Evolutionary conservation across 2,113 vertebrate species (phyloP), one percentile per base, ranked within the genome.

Genomic region (Hippocampus abdominalis): DNA sequence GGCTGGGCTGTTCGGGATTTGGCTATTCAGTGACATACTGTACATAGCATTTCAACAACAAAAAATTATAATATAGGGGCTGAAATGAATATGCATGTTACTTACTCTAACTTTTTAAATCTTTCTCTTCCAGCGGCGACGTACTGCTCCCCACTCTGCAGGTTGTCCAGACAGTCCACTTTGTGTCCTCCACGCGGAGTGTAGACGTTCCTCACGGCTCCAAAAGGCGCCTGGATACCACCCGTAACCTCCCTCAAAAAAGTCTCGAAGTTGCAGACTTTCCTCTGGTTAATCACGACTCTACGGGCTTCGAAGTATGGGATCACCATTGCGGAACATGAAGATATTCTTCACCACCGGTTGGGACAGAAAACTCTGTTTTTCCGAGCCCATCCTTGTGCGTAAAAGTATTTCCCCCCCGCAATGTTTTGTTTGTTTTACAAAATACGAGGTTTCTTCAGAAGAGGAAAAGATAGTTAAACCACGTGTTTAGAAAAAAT

Each of bases 41-140:
- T 36, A 6, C 32, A 36, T 36, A 36, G 32, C 32, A 36, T 6
- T 36, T 36, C 32, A 10, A 42, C 40, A 42, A 42, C 42, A 44
- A 44, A n/a, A 40, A 63, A 64, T 1, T 1, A 40, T 3, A 40
- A n/a, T 13, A 10, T 8, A 25, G 21, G 23, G 23, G 23, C n/a
- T 23, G 1, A 25, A 25, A 56, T 10, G 10, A n/a, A 25, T 11
- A 25, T 11, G 18, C 21, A 13, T 29, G 7, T 66, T 4, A 67
- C 66, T 96, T 91, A 98, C 97, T 98, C 95, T 62, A 99, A 86
- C 74, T 94, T 95, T 84, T 96, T 98, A 91, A 99, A 99, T 74
- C 87, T 94, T 82, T 98, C 97, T 77, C 77, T 91, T 67, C 96
- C 97, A 6, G 94, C 96, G 4, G 96, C 96, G 68, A 99, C 97